Base-by-base conservation (phyloP, 64 coral and sea anemone species). In the Pocillopora damicornis region DNA sequence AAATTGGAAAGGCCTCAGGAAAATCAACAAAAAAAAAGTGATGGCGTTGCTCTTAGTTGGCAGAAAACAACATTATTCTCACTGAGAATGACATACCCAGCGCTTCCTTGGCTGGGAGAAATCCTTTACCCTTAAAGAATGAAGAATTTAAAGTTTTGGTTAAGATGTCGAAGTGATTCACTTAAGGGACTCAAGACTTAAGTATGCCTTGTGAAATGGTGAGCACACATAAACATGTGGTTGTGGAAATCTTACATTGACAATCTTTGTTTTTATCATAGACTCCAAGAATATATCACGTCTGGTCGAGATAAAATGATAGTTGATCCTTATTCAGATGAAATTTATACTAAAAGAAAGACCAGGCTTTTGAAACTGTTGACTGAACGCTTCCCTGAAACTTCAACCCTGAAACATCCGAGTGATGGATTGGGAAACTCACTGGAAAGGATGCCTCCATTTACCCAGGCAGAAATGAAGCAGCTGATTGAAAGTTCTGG, bases 311-410 rank as follows among this genome's bases (percentile, higher is more conserved):
- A 75, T 60, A 92, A 92, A 79, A 88, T 80, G 36, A 82, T 92
- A 15, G 86, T 88, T 11, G 77, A 92, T 88, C 85, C 91, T 20
- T 77, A 92, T 87, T 77, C 76, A 75, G 76, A 92, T 45, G 59
- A 86, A 60, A 79, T 92, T 22, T 92, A 88, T 73, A 80, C 17
- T 13, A 30, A 73, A 58, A 18, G 77, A 81, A 87, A 80, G 61
- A 63, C 61, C 17, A 63, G 5, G 61, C 61, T 63, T 63, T 63
- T 63, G 17, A 15, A 30, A 63, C 61, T 63, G 17, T 63, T 17
- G 17, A 10, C 61, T 0, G 61, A 5, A 63, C 6, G 17, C 17
- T 63, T 17, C 1, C 61, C 30, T 13, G 1, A 63, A 5, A 10
- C 61, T 63, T 63, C 17, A 63, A 63, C 61, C 61, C 6, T 17